Evolutionary conservation across 1,140 invertebrate species (phyloP), one percentile per base, ranked within the genome.

Genomic region (Globodera ellingtonae): DNA sequence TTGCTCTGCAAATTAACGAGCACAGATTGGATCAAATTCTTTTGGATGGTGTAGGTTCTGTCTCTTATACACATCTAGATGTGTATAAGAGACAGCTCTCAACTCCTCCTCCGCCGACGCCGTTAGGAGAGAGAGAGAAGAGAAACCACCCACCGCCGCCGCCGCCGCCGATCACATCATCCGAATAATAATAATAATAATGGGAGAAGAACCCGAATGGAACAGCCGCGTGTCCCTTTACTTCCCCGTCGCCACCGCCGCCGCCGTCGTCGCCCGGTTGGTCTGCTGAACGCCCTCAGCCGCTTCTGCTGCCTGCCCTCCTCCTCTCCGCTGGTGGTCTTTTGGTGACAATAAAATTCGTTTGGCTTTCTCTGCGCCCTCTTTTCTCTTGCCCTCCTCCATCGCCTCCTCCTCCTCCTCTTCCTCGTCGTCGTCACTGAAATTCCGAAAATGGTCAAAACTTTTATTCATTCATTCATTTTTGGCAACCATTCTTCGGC

Each of bases 41-140:
- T 98, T 90, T 95, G 95, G 84, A 98, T 92, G 90, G 98, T 94
- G 90, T 95, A 98, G 89, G 97, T 98, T 90, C 98, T n/a, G n/a
- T n/a, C n/a, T n/a, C n/a, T n/a, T n/a, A n/a, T n/a, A n/a, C n/a
- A n/a, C n/a, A n/a, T n/a, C n/a, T n/a, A n/a, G n/a, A n/a, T n/a
- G n/a, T n/a, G n/a, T n/a, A n/a, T n/a, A n/a, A n/a, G n/a, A n/a
- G n/a, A n/a, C n/a, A n/a, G n/a, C n/a, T n/a, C 35, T 35, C 3
- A 35, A 35, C 35, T 35, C 35, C 35, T 35, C 35, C 35, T 2
- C 35, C 35, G 1, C 35, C 35, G 1, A 0, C 35, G 35, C 35
- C 35, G 35, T 35, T 35, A 35, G 35, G 50, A n/a, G n/a, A n/a
- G n/a, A n/a, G n/a, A n/a, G n/a, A n/a, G n/a, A n/a, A 62, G 18